Evolutionary conservation across 2,113 vertebrate genomes (phyloP).

Genomic region (Tragelaphus buxtoni): DNA sequence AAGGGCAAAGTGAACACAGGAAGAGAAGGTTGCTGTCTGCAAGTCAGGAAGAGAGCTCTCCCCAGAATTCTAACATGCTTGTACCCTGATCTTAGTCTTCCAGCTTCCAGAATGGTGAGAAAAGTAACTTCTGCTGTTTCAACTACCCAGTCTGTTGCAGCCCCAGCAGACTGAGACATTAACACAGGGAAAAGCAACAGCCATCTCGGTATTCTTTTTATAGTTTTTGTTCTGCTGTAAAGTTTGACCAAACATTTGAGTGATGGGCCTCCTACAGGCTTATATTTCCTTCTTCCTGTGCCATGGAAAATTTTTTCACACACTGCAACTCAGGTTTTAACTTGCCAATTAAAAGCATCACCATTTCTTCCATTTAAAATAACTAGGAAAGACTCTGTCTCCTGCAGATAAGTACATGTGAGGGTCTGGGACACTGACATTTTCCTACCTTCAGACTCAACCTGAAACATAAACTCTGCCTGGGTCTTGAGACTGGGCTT

Average conservation of each 20-base stretch:
- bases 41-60: neutral
- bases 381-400: neutral
- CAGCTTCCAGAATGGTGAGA: neutral
- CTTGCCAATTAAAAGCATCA: neutral
- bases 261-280: neutral
- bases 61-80: neutral
- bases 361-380: neutral
- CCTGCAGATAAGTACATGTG: neutral
- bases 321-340: neutral
- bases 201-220: neutral
- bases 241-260: neutral
- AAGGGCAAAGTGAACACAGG: neutral
- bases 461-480: neutral
- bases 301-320: neutral
- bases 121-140: neutral
- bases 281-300: neutral
- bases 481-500: neutral
- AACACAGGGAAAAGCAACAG: neutral
- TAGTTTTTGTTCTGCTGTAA: neutral
- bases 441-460: neutral
- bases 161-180: neutral
- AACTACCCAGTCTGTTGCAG: neutral
- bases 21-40: neutral
- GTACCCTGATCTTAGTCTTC: neutral
- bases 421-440: neutral